These are phyloP conservation scores for Chromoteleia sp. DNA, from an alignment of 2,888 invertebrate genomes.

Conservation along the genomic window DNA sequence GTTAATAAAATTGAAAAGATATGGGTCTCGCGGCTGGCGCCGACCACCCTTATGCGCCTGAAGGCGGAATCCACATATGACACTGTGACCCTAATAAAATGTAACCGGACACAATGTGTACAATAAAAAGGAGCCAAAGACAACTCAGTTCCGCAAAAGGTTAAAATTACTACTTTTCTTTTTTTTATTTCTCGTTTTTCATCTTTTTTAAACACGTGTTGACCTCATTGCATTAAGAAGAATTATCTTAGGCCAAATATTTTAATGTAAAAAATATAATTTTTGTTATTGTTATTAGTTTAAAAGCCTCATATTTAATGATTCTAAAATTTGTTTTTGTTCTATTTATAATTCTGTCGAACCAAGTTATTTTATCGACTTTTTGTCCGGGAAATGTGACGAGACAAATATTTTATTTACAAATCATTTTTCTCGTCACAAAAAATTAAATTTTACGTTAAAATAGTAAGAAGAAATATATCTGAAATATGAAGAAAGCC, in stretches of 20 bases:
- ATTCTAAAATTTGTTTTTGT: too few relatives aligned
- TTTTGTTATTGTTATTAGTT: too few relatives aligned
- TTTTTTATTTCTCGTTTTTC: constrained; percentile 1
- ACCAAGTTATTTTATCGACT: background rate
- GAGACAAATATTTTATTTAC: background rate
- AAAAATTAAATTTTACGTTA: constrained; percentile 6
- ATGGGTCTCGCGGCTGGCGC: constrained; percentile 60
- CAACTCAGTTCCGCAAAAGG: constrained; percentile 14
- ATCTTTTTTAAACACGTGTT: background rate
- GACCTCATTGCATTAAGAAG: background rate
- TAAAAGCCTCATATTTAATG: too few relatives aligned
- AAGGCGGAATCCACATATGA: constrained; percentile 41
- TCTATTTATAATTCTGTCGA: too few relatives aligned
- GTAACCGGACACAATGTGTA: constrained; percentile 62
- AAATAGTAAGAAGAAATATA: constrained; percentile 16
- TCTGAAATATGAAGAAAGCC: constrained; percentile 47
- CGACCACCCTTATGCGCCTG: constrained; percentile 58
- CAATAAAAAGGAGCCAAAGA: constrained; percentile 28
- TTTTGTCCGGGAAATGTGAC: background rate
- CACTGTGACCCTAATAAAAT: constrained; percentile 66
- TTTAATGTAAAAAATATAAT: background rate
- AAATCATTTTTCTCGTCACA: background rate
- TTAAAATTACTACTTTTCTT: constrained; percentile 6
- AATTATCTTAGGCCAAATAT: background rate
- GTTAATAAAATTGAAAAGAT: constrained; percentile 56